Conservation (phyloP, 2,797 vertebrate species). For the Geotria australis region DNA sequence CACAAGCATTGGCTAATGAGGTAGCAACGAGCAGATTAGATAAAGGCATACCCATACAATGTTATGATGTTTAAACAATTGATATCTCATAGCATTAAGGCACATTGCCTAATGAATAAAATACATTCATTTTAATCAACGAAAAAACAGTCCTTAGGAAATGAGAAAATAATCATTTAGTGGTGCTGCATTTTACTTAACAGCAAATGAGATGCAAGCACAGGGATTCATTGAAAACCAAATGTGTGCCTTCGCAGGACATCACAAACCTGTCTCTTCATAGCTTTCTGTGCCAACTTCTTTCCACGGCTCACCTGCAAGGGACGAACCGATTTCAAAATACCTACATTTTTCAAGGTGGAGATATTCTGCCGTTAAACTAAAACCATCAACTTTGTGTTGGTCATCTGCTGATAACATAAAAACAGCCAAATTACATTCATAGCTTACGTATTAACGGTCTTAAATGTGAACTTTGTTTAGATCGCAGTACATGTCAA, state of each 20-base stretch:
- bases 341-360: too few species aligned
- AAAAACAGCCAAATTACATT: too few species aligned
- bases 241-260: background rate
- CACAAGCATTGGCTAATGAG: too few species aligned
- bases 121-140: background rate
- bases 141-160: background rate
- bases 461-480: too few species aligned
- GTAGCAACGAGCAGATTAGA: too few species aligned
- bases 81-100: background rate
- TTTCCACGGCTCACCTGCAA: slow-evolving; percentile 35
- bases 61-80: background rate
- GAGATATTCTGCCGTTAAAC: too few species aligned
- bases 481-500: too few species aligned
- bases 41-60: background rate
- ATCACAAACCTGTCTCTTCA: slow-evolving; percentile 32
- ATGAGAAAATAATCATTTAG: background rate
- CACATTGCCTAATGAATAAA: background rate
- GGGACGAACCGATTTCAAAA: slow-evolving; percentile 6
- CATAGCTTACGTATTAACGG: too few species aligned
- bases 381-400: too few species aligned
- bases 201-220: too few species aligned
- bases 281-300: slow-evolving; percentile 44
- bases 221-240: background rate
- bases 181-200: too few species aligned
- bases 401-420: too few species aligned